Evolutionary conservation across 2,797 vertebrate species (phyloP), one percentile per base, ranked within the genome.

Genomic region (Austrolebias charrua): DNA sequence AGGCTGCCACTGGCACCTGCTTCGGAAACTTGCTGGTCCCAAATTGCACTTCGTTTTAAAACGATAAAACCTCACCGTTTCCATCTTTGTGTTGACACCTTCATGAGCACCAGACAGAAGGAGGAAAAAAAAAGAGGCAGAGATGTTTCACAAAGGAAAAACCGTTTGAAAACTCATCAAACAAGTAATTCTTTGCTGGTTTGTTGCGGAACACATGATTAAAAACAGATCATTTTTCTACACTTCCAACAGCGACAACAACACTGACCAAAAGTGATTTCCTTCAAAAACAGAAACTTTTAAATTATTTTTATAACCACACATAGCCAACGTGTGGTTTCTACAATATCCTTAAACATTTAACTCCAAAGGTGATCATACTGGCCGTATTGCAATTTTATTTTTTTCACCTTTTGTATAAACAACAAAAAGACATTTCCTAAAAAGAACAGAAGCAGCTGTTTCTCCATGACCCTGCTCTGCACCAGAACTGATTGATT

Each of bases 401-500:
- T 62, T 53, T 70, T 63, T 64, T 63, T 54, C 46, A 56, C 38
- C 38, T 13, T 40, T 73, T 47, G 71, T 64, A 69, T 75, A 68
- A 79, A 77, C 60, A 81, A 66, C 60, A 74, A 69, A 77, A 76
- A 76, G 61, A 73, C 75, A 71, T 80, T 79, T 71, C 31, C 55
- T 75, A 76, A 80, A 68, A 75, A 73, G 73, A 72, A 76, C 66
- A 53, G 73, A 75, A 71, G 47, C 56, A 51, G 63, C 59, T 9
- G 12, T 24, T 82, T 67, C 76, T 52, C 42, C 40, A 57, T 76
- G 73, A 85, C 76, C 73, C 16, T 35, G 62, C 54, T 75, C 66
- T 59, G 49, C 60, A 20, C 57, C 56, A 66, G 63, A 58, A 40
- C 79, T 80, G 82, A 84, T 81, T 79, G 80, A 86, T 85, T 74